A percentile compares a stretch with the other conserved stretches of the same genome.
phyloP scores from a whole-genome alignment of 2,797 vertebrate species.

The Peromyscus aztecus region DNA sequence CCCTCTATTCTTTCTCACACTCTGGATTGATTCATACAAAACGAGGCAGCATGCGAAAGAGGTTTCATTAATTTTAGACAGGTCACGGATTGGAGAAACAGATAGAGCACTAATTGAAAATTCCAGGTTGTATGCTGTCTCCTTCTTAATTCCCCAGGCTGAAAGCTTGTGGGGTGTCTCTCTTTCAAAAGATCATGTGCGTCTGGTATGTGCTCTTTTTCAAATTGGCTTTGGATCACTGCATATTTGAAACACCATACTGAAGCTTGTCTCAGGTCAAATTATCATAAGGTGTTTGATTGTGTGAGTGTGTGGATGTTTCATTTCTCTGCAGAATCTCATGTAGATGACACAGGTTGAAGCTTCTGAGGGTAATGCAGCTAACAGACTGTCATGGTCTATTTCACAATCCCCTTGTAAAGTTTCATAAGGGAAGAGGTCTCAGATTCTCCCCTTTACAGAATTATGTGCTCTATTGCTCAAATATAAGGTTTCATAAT shows the following conservation, averaged over 20 bases:
- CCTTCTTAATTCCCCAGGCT: constrained; percentile 79
- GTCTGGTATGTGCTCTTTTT: constrained; percentile 48
- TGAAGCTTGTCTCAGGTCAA: constrained; percentile 72
- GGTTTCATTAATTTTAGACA: constrained; percentile 81
- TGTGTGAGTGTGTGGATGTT: constrained; percentile 55
- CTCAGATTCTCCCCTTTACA: constrained; percentile 58
- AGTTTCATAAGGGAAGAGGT: constrained; percentile 61
- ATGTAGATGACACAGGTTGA: constrained; percentile 71
- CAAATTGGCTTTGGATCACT: constrained; percentile 76
- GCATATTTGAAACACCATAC: constrained; percentile 45
- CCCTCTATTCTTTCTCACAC: constrained; percentile 61
- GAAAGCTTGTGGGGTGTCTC: constrained; percentile 75
- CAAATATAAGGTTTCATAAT: constrained; percentile 12
- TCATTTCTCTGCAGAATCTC: constrained; percentile 48
- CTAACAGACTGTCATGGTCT: constrained; percentile 47
- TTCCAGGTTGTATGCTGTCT: constrained; percentile 65
- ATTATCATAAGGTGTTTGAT: constrained; percentile 73
- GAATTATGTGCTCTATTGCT: neutral
- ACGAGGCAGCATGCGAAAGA: constrained; percentile 50
- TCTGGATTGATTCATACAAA: constrained; percentile 77
- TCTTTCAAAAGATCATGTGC: constrained; percentile 69
- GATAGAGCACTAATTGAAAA: constrained; percentile 84
- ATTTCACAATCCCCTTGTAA: constrained; percentile 63
- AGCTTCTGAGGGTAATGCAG: constrained; percentile 53
- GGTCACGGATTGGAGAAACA: constrained; percentile 73